Percentiles rank a stretch among this genome's conserved stretches.
These are phyloP conservation scores for Enteromius afrohamiltoni DNA, from an alignment of 2,797 vertebrate species.

Conservation along the genomic window DNA sequence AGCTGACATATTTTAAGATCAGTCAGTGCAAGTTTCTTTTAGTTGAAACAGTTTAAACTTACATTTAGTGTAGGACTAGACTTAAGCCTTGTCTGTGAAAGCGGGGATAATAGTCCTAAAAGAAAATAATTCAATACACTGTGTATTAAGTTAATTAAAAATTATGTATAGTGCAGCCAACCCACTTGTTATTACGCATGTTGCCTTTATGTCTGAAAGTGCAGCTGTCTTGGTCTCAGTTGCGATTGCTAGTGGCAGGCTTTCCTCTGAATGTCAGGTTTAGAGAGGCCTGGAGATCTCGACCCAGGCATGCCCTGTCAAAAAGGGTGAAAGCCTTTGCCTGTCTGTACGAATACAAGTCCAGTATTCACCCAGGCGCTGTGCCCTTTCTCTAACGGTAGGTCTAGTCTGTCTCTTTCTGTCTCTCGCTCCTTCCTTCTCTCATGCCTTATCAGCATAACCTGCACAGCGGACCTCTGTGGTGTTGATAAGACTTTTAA, in stretches of 20 bases:
- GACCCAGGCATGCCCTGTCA: slow-evolving; percentile 22
- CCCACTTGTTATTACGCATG: neutral
- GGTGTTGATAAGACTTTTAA: neutral
- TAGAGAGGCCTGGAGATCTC: neutral
- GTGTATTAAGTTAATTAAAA: neutral
- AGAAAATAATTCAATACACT: neutral
- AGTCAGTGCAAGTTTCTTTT: too few relatives aligned
- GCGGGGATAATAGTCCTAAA: neutral
- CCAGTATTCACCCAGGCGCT: neutral
- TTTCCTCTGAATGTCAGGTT: slow-evolving; percentile 7
- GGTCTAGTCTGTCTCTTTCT: neutral
- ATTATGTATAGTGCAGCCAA: neutral
- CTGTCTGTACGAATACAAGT: slow-evolving; percentile 23
- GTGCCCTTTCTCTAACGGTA: slow-evolving; percentile 12
- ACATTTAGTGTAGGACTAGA: too few relatives aligned
- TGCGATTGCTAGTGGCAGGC: neutral
- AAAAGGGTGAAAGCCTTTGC: slow-evolving; percentile 12
- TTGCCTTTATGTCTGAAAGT: neutral
- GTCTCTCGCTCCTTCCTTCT: neutral
- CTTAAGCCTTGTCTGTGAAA: too few relatives aligned
- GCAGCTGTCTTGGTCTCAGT: neutral
- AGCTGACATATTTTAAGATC: too few relatives aligned
- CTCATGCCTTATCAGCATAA: neutral
- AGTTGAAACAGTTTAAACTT: too few relatives aligned
- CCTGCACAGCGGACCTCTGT: neutral